Base-by-base conservation (phyloP, 2,888 invertebrate species). In the Caenorhabditis sp. region DNA sequence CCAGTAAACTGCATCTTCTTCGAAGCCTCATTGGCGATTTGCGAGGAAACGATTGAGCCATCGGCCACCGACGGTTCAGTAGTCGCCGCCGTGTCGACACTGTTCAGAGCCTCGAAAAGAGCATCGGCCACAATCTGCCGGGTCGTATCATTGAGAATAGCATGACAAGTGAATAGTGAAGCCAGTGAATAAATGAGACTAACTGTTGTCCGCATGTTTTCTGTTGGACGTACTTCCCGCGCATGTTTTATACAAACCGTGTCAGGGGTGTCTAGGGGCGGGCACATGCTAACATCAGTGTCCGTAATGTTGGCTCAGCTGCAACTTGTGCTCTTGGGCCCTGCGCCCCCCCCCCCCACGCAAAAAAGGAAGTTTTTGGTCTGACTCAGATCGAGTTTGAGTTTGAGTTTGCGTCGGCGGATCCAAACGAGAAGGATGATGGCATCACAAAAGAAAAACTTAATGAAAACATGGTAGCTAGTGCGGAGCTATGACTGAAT, bases 1-100 rank as follows among this genome's bases (percentile, higher is more conserved):
- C 61, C 77, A 11, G 72, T 68, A 27, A 68, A 66, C 37, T 78
- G 77, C 2, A 62, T 35, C 35, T 66, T 41, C 9, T 66, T 78
- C 0, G 77, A 66, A 9, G 53, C 66, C 13, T n/a, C 46, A 27
- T 68, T 72, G 24, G 77, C 77, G 11, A 26, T 68, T 68, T 78
- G 77, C 7, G 77, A 76, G 1, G 61, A 58, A 2, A 75, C 52
- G 8, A 75, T 68, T 8, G 50, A 27, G 32, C 68, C 68, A 35
- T 68, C 70, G 15, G 70, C 61, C 2, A 71, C 70, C 5, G 70
- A 71, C 30, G 41, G 41, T 22, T 72, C 72, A 2, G 22, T 41
- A 11, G 30, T 9, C 6, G 56, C 37, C 0, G 55, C 43, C 17
- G 39, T 32, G 27, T 55, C 62, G 9, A 72, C 48, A 30, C 17